A percentile compares a stretch with the other conserved stretches of the same genome.
These are phyloP conservation scores for Cherax quadricarinatus DNA, from an alignment of 1,140 invertebrate species.

Conservation along the genomic window DNA sequence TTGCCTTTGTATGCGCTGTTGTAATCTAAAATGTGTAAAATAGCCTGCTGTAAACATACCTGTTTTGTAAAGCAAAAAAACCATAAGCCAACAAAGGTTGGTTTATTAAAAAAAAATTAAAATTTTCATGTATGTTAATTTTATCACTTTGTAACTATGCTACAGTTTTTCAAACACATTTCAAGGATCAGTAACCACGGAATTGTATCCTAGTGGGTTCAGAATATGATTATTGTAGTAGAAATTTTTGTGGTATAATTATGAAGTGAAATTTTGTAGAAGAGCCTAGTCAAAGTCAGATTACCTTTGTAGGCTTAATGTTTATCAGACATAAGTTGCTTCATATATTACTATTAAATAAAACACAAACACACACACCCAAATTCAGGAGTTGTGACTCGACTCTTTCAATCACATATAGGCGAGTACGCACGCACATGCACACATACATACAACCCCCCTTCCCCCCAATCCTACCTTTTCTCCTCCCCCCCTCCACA, in stretches of 20 bases:
- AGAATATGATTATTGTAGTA: not conserved
- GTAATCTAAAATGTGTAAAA: conserved; percentile 65
- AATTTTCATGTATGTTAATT: conserved; percentile 48
- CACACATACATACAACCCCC: too few relatives aligned
- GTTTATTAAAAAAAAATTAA: conserved; percentile 56
- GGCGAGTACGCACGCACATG: too few relatives aligned
- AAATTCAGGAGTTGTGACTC: too few relatives aligned
- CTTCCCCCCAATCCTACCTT: too few relatives aligned
- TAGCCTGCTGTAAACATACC: conserved; percentile 66
- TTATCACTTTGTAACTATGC: conserved; percentile 29
- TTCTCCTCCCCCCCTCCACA: too few relatives aligned
- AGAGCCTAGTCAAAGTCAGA: conserved; percentile 68
- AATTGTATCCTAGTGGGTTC: not conserved
- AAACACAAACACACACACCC: too few relatives aligned
- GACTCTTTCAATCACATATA: too few relatives aligned
- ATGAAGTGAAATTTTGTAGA: conserved; percentile 55
- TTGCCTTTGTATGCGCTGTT: conserved; percentile 68
- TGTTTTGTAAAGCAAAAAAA: conserved; percentile 62
- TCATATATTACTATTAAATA: not conserved
- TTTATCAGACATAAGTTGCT: conserved; percentile 54
- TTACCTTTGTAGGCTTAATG: conserved; percentile 68
- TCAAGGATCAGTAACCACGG: not conserved
- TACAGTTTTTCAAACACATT: conserved; percentile 15
- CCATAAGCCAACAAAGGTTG: conserved; percentile 63
- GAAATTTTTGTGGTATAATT: conserved; percentile 41